A percentile compares a stretch with the other conserved stretches of the same genome.
These are phyloP conservation scores for Sebastes matsubarae DNA, from an alignment of 2,797 vertebrate species.

Conservation along the genomic window DNA sequence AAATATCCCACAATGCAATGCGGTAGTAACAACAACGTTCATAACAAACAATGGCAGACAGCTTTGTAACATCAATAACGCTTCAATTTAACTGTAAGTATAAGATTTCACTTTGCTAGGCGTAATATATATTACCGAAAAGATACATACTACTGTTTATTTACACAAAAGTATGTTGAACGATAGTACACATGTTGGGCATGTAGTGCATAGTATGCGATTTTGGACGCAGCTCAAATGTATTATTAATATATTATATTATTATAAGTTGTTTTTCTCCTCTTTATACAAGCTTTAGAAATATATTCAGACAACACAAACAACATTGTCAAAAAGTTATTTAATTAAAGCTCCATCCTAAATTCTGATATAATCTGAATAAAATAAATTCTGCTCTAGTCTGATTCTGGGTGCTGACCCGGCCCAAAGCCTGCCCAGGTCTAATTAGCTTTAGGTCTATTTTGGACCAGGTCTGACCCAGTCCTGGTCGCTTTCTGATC, in stretches of 20 bases:
- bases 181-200: too few relatives aligned
- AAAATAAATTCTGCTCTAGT: background rate
- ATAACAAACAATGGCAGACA: too few relatives aligned
- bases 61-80: too few relatives aligned
- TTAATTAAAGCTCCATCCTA: background rate
- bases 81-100: too few relatives aligned
- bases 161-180: too few relatives aligned
- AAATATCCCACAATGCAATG: too few relatives aligned
- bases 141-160: too few relatives aligned
- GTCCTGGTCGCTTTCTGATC: background rate
- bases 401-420: background rate
- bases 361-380: background rate
- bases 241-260: background rate
- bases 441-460: background rate
- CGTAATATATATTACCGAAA: too few relatives aligned
- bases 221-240: background rate
- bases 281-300: background rate
- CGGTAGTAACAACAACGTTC: too few relatives aligned
- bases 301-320: background rate
- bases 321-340: background rate
- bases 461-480: background rate
- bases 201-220: too few relatives aligned
- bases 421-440: background rate
- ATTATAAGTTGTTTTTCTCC: background rate
- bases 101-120: too few relatives aligned